A percentile compares a stretch with the other conserved stretches of the same genome.
phyloP scores from a whole-genome alignment of 2,888 invertebrate genomes.

The Euclidia mi region DNA sequence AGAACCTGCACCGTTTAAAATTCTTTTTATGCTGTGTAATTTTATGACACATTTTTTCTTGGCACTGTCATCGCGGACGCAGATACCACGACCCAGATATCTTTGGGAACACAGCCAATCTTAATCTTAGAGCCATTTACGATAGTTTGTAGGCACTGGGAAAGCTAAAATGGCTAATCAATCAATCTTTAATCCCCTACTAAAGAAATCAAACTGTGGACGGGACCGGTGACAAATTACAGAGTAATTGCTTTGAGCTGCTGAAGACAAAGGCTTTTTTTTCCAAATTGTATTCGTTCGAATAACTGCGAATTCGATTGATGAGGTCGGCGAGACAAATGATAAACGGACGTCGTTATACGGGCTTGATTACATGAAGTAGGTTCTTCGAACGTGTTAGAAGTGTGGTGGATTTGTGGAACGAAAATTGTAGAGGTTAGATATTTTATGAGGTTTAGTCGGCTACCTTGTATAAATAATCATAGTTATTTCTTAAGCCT shows the following conservation, averaged over 20 bases:
- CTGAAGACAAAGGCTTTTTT: conserved; percentile 74
- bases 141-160: conserved; percentile 44
- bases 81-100: conserved; percentile 47
- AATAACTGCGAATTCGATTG: conserved; percentile 81
- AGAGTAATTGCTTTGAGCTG: conserved; percentile 83
- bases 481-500: too few relatives aligned
- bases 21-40: conserved; percentile 24
- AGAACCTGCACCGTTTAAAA: conserved; percentile 26
- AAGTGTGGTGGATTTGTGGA: conserved; percentile 4
- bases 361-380: conserved; percentile 66
- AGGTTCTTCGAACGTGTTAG: conserved; percentile 20
- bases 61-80: conserved; percentile 36
- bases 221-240: conserved; percentile 83
- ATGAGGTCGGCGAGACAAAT: conserved; percentile 79
- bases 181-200: conserved; percentile 76
- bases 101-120: conserved; percentile 55
- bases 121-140: conserved; percentile 53
- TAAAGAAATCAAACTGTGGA: conserved; percentile 80
- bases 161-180: conserved; percentile 76
- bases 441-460: not conserved
- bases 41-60: conserved; percentile 52
- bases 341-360: conserved; percentile 72
- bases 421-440: not conserved
- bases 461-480: not conserved
- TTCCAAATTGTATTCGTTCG: conserved; percentile 74